Evolutionary conservation across 2,113 vertebrate genomes (phyloP), one percentile per base, ranked within the genome.

Genomic region (Rhineura floridana): DNA sequence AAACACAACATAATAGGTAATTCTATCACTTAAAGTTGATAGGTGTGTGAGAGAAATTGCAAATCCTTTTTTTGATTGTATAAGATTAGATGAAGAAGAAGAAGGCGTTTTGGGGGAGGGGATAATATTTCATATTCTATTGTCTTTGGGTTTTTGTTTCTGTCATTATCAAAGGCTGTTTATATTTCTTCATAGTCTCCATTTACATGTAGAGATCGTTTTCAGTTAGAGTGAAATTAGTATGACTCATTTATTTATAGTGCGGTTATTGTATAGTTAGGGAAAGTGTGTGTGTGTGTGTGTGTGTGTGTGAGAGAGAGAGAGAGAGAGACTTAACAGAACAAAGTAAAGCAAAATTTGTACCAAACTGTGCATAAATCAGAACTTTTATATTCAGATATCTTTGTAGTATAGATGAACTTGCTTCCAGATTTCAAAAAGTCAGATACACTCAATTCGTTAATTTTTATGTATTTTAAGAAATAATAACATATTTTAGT

Each of bases 21-120:
- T 93, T 93, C 86, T 89, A 13, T 89, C 78, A 67, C 81, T 91
- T 75, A 62, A 89, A 91, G 89, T 92, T 44, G 88, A 52, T 30
- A 42, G 12, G 44, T 78, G 39, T 42, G 70, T 85, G 25, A 84
- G 90, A 86, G 33, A 72, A 91, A 89, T 1, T 2, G 1, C 11
- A 28, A 81, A 78, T 28, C 72, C 75, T 44, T 72, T 92, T 33
- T 81, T 78, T 84, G 89, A 36, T 46, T 90, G 65, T 48, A 59
- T 63, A 86, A 23, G 83, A 89, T 91, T 92, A 89, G 63, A 70
- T 85, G 70, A 3, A 65, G 83, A 87, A 87, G 52, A 83, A 88
- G 50, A 81, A 88, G 88, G 62, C 84, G 83, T 63, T 21, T 62
- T 89, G 88, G 63, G 75, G 44, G n/a, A 72, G 89, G 87, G 84